Conservation (phyloP, 1,140 invertebrate species). For the Notospermus geniculatus region DNA sequence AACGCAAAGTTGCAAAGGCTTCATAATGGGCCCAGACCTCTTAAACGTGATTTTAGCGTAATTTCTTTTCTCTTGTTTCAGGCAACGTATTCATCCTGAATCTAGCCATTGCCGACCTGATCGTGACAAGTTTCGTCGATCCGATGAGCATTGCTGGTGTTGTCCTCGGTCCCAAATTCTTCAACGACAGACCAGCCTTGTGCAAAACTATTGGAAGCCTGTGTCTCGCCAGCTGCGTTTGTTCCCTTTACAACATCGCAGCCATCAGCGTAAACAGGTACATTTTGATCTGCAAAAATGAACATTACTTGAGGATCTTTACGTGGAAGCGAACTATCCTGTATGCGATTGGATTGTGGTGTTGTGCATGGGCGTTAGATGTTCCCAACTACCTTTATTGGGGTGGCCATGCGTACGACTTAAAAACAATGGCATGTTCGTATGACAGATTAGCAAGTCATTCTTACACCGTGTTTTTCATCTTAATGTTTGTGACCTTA, state of each 20-base stretch:
- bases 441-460: constrained; percentile 41
- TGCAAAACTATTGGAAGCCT: constrained; percentile 37
- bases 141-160: constrained; percentile 28
- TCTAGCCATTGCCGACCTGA: constrained; percentile 28
- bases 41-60: too few relatives aligned
- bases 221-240: constrained; percentile 37
- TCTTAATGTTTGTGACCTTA: constrained; percentile 32
- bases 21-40: too few relatives aligned
- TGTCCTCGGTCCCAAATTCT: constrained; percentile 31
- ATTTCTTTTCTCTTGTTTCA: constrained; percentile 18
- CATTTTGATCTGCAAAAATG: constrained; percentile 38
- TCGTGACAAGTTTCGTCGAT: constrained; percentile 28
- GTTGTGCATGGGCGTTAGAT: constrained; percentile 30
- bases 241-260: constrained; percentile 37
- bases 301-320: constrained; percentile 34
- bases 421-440: constrained; percentile 39
- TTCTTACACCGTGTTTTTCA: constrained; percentile 40
- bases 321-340: constrained; percentile 26
- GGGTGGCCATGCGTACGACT: constrained; percentile 40
- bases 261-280: constrained; percentile 40
- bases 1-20: too few relatives aligned
- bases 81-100: constrained; percentile 35
- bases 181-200: constrained; percentile 30
- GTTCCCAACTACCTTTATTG: constrained; percentile 31
- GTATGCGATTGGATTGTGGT: constrained; percentile 27